These are phyloP conservation scores for Aspidoscelis tigris DNA, from an alignment of 2,113 vertebrate genomes.

Conservation along the genomic window DNA sequence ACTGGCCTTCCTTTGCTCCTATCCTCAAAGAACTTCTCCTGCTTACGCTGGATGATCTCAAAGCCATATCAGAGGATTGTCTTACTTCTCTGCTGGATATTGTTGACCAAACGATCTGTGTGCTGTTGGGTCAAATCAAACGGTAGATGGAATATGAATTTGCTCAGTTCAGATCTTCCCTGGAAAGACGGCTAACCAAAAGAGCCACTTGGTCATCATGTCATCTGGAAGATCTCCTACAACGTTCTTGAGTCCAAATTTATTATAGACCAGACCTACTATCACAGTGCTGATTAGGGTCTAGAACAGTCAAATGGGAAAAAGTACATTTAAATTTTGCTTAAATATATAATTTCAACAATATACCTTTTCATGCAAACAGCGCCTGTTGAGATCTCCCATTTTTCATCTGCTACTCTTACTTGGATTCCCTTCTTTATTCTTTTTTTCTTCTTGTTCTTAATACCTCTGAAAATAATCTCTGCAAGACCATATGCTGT, in stretches of 20 bases:
- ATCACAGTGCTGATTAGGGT: background rate
- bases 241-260: background rate
- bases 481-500: background rate
- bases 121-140: background rate
- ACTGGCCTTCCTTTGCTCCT: background rate
- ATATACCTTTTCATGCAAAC: background rate
- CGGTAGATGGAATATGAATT: background rate
- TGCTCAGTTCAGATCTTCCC: background rate
- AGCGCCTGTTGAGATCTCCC: background rate
- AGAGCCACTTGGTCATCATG: background rate
- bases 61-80: background rate
- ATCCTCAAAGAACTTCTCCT: background rate
- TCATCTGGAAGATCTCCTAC: background rate
- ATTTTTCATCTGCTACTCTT: background rate
- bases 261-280: background rate
- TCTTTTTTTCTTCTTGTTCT: background rate
- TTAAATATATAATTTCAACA: no score
- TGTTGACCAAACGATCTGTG: background rate
- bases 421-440: background rate
- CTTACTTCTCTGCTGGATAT: background rate
- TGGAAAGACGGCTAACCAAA: background rate
- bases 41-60: background rate
- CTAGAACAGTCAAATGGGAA: no score
- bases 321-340: no score
- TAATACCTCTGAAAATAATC: background rate